Percentiles rank a stretch among this genome's conserved stretches.
phyloP scores from a whole-genome alignment of 2,113 vertebrate species.

The Deroptyus accipitrinus region DNA sequence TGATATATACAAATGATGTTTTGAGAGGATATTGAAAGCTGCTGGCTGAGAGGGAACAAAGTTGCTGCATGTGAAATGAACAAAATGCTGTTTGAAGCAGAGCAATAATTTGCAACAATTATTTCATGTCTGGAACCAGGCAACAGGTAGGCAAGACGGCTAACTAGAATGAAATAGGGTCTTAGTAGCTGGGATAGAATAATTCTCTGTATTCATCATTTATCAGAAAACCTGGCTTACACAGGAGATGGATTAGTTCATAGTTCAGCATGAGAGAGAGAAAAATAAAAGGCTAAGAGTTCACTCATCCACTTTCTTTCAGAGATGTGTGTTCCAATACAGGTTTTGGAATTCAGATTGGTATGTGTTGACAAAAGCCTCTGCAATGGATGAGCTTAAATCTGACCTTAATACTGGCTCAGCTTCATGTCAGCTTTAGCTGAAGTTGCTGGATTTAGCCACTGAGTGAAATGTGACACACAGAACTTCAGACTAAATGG shows the following conservation, averaged over 20 bases:
- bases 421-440: neutral
- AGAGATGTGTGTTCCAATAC: rapidly evolving
- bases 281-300: neutral
- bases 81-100: neutral
- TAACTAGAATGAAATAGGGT: neutral
- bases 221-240: neutral
- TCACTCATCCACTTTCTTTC: neutral
- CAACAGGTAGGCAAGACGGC: neutral
- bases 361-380: neutral
- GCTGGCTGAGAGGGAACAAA: neutral
- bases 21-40: neutral
- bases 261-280: neutral
- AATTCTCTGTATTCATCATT: neutral
- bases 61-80: neutral
- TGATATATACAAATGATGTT: neutral
- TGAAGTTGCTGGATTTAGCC: neutral
- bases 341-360: neutral
- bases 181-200: neutral
- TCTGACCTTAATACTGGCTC: neutral
- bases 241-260: neutral
- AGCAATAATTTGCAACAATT: neutral
- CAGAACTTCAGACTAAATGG: neutral
- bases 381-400: neutral
- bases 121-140: neutral
- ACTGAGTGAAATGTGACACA: neutral